Base-by-base conservation (phyloP, 2,888 invertebrate species). In the Hemithea aestivaria region DNA sequence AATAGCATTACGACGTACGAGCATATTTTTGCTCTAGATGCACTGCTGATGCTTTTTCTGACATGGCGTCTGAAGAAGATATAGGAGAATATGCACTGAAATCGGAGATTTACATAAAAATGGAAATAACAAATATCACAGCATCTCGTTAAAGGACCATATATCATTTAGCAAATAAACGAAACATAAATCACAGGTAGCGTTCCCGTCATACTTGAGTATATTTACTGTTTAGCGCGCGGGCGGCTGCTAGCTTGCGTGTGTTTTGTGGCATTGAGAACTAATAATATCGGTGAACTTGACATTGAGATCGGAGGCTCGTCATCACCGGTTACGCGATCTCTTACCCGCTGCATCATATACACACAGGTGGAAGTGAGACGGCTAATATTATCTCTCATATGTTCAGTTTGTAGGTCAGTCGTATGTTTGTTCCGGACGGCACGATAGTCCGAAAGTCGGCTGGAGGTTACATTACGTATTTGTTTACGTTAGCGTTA, bases 261-360 rank as follows among this genome's bases (percentile, higher is more conserved):
- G 73, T 81, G 74, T 80, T 80, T 72, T 63, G 78, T 83, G 84
- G 85, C 85, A 87, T 85, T 87, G 85, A 83, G 66, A 70, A 79
- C 85, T 84, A 85, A 84, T 84, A 85, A 83, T 84, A 83, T 83
- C 85, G 81, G 77, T 85, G 87, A 87, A 87, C 87, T 87, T 87
- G 87, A 87, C 87, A 85, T 87, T 85, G 87, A 84, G 80, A 48
- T 45, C 53, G 48, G 80, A 83, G 84, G 81, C 83, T 87, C 85
- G 85, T 87, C 85, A 84, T 78, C 78, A 75, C 71, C 75, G 65
- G 71, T 67, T 66, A 62, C 55, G 65, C 72, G 66, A 58, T 83
- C 84, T 79, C 83, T 66, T 22, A n/a, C 29, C 57, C 67, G 75
- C 60, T 74, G 62, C 80, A 35, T 45, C 41, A 29, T n/a, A 53